Evolutionary conservation across 2,113 vertebrate genomes (phyloP).

Genomic region (Trogon surrucura): DNA sequence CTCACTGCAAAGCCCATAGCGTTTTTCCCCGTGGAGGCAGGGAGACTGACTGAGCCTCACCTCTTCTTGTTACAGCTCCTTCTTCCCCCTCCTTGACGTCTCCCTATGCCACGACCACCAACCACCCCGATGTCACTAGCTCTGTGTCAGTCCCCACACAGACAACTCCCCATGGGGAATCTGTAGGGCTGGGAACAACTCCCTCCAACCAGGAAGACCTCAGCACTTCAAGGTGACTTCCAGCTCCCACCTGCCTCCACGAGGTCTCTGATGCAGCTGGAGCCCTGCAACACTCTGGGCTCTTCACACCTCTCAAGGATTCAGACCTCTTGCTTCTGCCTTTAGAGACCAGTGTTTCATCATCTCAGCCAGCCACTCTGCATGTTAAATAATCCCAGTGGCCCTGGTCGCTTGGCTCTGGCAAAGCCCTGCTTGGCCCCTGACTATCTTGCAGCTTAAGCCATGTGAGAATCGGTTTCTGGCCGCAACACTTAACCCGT

Average conservation of each 20-base stretch:
- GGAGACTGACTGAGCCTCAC: background rate
- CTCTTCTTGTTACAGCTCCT: background rate
- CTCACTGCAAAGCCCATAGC: background rate
- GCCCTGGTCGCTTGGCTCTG: background rate
- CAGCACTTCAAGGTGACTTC: background rate
- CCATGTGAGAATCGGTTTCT: background rate
- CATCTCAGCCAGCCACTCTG: background rate
- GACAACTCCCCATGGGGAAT: fast-evolving
- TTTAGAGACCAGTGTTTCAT: background rate
- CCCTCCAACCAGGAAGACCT: fast-evolving
- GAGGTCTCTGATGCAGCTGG: background rate
- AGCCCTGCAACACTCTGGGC: fast-evolving
- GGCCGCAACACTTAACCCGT: fast-evolving
- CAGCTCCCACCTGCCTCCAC: background rate
- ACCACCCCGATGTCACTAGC: fast-evolving
- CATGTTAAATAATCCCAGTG: background rate
- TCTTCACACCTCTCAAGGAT: background rate
- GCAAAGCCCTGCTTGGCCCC: background rate
- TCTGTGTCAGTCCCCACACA: background rate
- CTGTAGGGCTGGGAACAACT: fast-evolving
- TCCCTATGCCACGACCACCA: fast-evolving
- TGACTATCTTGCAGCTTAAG: background rate
- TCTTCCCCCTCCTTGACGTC: fast-evolving
- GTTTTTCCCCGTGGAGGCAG: fast-evolving
- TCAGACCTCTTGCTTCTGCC: background rate